A percentile compares a stretch with the other conserved stretches of the same genome.
Conservation (phyloP, 1,140 invertebrate species). For the Magallana ariakensis region DNA sequence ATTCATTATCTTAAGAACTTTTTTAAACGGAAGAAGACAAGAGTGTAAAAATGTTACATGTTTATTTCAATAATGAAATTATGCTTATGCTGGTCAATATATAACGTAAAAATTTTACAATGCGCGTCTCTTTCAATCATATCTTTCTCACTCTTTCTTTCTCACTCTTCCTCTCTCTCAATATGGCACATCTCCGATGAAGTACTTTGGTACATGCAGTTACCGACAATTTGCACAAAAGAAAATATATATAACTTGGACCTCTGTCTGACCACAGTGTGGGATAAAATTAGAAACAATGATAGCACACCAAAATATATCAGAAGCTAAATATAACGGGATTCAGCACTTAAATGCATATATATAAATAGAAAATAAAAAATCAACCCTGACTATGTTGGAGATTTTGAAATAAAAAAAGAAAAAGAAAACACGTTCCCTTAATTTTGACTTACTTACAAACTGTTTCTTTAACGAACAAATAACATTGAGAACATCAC, state of each 20-base stretch:
- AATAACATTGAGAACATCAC: background rate
- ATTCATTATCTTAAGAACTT: too few relatives aligned
- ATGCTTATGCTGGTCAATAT: constrained; percentile 22
- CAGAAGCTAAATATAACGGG: constrained; percentile 21
- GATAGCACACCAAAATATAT: constrained; percentile 28
- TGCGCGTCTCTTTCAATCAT: constrained; percentile 11
- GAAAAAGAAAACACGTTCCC: background rate
- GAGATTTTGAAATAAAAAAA: background rate
- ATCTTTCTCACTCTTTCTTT: background rate
- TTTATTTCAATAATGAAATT: constrained; percentile 33
- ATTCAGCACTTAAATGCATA: constrained; percentile 34
- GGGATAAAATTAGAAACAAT: background rate
- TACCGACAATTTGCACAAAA: constrained; percentile 5
- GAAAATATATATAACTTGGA: constrained; percentile 7
- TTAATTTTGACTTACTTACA: background rate
- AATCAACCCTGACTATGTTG: constrained; percentile 5
- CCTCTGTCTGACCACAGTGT: background rate
- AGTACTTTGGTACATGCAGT: constrained; percentile 38
- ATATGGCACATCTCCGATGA: constrained; percentile 26
- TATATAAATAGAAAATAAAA: background rate
- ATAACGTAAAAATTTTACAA: constrained; percentile 33
- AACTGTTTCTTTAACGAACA: background rate
- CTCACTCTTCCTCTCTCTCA: background rate
- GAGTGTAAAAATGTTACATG: background rate
- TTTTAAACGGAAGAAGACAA: too few relatives aligned